phyloP scores from a whole-genome alignment of 2,888 invertebrate genomes.

The Tachystola acroxantha region DNA sequence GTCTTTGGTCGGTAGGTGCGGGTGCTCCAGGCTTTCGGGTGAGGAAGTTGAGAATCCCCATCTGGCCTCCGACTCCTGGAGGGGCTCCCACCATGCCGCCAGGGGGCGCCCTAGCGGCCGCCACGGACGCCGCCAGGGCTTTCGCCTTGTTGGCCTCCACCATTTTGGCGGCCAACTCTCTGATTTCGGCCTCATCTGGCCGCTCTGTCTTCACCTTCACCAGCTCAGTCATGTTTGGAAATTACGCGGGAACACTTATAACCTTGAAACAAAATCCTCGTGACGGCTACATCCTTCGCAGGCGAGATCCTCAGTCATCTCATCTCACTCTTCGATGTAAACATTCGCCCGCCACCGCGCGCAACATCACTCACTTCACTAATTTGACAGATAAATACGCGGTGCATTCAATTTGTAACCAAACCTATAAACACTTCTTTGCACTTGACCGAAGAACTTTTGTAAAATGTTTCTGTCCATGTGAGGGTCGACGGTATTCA shows the following conservation, averaged over 20 bases:
- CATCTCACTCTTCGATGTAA: conserved; percentile 44
- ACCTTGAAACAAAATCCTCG: conserved; percentile 14
- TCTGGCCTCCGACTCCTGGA: conserved; percentile 61
- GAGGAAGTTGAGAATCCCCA: conserved; percentile 81
- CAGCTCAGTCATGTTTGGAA: conserved; percentile 48
- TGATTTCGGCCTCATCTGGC: conserved; percentile 92
- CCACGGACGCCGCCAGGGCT: conserved; percentile 65
- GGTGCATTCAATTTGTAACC: conserved; percentile 20
- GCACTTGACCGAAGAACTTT: conserved; percentile 27
- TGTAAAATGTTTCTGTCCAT: conserved; percentile 32
- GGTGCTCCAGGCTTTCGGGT: conserved; percentile 57
- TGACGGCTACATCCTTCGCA: conserved; percentile 70
- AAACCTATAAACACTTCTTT: conserved; percentile 23
- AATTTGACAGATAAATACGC: conserved; percentile 53
- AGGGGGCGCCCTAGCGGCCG: conserved; percentile 70
- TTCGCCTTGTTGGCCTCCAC: conserved; percentile 88
- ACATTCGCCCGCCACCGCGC: conserved; percentile 44
- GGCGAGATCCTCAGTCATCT: conserved; percentile 29
- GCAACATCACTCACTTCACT: conserved; percentile 45
- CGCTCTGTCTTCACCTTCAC: conserved; percentile 84
- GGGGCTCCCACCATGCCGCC: conserved; percentile 51
- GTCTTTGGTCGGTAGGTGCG: conserved; percentile 47
- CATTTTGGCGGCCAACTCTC: conserved; percentile 91
- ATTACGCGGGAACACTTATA: conserved; percentile 11
- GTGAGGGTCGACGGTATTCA: conserved; percentile 34